Evolutionary conservation across 2,797 vertebrate species (phyloP).

Genomic region (Tinamus major): DNA sequence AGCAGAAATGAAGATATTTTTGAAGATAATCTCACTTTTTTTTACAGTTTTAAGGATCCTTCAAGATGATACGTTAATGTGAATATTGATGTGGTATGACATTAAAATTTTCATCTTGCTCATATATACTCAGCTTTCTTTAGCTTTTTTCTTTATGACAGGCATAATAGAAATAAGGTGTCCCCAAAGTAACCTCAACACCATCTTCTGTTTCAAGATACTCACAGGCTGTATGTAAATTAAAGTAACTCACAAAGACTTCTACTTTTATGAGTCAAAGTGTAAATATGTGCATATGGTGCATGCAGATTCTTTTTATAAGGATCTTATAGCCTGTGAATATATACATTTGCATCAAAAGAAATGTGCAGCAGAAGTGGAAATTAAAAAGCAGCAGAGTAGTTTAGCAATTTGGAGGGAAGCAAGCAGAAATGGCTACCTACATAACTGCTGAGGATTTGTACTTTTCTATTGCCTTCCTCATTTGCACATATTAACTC

Average conservation of each 20-base stretch:
- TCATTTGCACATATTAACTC: neutral
- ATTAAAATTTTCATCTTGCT: neutral
- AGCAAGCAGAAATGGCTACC: neutral
- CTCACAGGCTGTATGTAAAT: rapidly evolving
- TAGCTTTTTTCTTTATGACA: neutral
- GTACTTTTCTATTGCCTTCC: neutral
- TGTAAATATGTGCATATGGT: neutral
- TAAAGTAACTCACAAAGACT: neutral
- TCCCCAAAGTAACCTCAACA: neutral
- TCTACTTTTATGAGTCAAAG: neutral
- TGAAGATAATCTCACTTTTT: neutral
- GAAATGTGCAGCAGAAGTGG: neutral
- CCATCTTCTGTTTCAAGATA: neutral
- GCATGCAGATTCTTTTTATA: neutral
- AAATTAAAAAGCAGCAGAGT: neutral
- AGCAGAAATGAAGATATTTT: neutral
- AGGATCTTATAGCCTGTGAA: neutral
- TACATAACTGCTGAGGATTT: neutral
- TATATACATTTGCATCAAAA: neutral
- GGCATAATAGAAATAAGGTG: neutral
- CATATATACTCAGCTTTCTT: neutral
- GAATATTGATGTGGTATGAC: neutral
- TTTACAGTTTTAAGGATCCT: neutral
- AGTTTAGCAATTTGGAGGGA: neutral
- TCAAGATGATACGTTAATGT: neutral